These are phyloP conservation scores for Drosophila borealis DNA, from an alignment of 2,888 invertebrate genomes.

Conservation along the genomic window DNA sequence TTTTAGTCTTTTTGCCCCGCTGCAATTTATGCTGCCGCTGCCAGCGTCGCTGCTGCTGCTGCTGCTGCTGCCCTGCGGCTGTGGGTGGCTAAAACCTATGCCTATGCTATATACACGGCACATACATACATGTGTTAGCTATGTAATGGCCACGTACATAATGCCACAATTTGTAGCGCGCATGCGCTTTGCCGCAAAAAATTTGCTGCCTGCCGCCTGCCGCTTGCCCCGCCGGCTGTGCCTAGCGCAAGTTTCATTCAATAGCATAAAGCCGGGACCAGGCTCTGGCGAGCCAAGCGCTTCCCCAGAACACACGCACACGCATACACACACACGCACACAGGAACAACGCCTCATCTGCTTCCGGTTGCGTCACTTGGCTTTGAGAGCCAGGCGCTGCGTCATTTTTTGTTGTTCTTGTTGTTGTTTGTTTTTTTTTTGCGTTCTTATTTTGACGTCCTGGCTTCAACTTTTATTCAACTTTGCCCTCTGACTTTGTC, in stretches of 20 bases:
- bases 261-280: conserved; percentile 54
- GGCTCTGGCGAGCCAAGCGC: conserved; percentile 29
- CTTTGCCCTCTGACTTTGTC: conserved; percentile 81
- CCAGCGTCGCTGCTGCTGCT: conserved; percentile 20
- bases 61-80: conserved; percentile 53
- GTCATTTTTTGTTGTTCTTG: conserved; percentile 56
- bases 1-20: conserved; percentile 33
- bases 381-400: conserved; percentile 62
- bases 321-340: background rate
- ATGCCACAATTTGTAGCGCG: conserved; percentile 51
- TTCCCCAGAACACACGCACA: background rate
- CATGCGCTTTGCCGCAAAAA: conserved; percentile 53
- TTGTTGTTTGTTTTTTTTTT: conserved; percentile 11
- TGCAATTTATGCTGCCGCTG: conserved; percentile 59
- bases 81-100: conserved; percentile 62
- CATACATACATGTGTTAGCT: background rate
- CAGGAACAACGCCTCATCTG: conserved; percentile 36
- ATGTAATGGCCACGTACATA: background rate
- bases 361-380: conserved; percentile 77
- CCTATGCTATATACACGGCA: conserved; percentile 33
- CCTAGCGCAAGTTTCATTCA: conserved; percentile 68
- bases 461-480: conserved; percentile 77
- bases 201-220: conserved; percentile 40
- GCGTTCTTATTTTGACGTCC: conserved; percentile 15
- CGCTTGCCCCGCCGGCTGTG: conserved; percentile 2